These are phyloP conservation scores for Melitaea athalia DNA, from an alignment of 2,888 invertebrate genomes.

Conservation along the genomic window DNA sequence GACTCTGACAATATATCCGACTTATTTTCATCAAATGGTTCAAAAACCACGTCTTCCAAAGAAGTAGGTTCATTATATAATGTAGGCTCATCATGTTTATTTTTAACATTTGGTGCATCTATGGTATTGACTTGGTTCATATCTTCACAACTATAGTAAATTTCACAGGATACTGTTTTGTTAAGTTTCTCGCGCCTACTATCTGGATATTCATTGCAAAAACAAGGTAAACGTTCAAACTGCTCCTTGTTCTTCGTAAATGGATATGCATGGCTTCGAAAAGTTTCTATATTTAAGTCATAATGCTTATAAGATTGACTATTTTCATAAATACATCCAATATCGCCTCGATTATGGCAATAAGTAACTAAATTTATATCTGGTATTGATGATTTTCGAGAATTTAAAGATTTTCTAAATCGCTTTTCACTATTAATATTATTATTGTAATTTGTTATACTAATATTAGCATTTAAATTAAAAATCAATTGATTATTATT, in stretches of 20 bases:
- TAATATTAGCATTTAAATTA: constrained; percentile 1
- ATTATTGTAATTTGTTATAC: not conserved
- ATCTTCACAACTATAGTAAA: constrained; percentile 55
- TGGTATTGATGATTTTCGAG: constrained; percentile 1
- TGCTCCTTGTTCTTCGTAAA: constrained; percentile 56
- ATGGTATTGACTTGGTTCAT: constrained; percentile 7
- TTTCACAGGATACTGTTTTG: constrained; percentile 28
- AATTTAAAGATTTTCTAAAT: constrained; percentile 9
- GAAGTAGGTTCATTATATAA: not conserved
- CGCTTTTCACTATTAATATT: not conserved
- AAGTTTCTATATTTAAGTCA: constrained; percentile 50
- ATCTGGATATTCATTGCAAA: constrained; percentile 51
- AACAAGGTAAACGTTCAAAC: constrained; percentile 56
- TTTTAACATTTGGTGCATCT: not conserved
- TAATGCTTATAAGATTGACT: constrained; percentile 55
- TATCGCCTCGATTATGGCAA: constrained; percentile 57
- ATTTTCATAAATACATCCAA: constrained; percentile 53
- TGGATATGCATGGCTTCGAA: constrained; percentile 50
- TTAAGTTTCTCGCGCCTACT: constrained; percentile 25
- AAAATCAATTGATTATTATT: not conserved
- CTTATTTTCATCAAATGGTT: constrained; percentile 36
- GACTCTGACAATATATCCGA: no score
- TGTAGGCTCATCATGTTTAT: constrained; percentile 10
- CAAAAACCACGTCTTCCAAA: constrained; percentile 34
- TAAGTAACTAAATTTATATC: constrained; percentile 13